Evolutionary conservation across 2,888 invertebrate species (phyloP).

Genomic region (Patella depressa): DNA sequence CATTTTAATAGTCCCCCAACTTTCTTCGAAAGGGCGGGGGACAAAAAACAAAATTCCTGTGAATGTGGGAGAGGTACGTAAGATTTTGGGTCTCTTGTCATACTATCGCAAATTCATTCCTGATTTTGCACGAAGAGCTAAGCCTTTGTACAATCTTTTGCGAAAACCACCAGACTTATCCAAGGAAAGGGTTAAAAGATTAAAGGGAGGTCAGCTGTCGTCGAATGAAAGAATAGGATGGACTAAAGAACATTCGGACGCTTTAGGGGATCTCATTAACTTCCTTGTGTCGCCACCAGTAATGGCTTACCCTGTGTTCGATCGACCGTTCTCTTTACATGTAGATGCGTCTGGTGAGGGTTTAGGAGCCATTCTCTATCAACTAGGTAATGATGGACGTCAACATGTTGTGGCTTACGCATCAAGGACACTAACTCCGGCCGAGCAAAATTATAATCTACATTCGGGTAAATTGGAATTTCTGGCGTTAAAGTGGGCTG

Average conservation of each 20-base stretch:
- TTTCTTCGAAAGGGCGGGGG: too few species aligned
- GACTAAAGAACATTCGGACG: not conserved
- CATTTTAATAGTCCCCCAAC: too few species aligned
- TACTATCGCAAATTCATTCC: constrained; percentile 20
- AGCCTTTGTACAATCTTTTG: not conserved
- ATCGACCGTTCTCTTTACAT: constrained; percentile 6
- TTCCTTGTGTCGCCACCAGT: not conserved
- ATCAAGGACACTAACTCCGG: constrained; percentile 11
- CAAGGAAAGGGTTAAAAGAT: not conserved
- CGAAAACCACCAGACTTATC: not conserved
- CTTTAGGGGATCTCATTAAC: not conserved
- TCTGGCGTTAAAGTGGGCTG: constrained; percentile 7
- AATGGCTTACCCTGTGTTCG: constrained; percentile 15
- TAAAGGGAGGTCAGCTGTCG: not conserved
- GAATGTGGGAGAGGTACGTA: not conserved
- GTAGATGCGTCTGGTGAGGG: constrained; percentile 13
- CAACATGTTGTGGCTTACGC: not conserved
- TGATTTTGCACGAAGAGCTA: constrained; percentile 19
- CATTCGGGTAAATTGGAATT: constrained; percentile 8
- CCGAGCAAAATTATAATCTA: constrained; percentile 13
- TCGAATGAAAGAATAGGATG: not conserved
- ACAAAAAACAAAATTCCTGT: constrained; percentile 1
- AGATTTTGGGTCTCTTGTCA: not conserved
- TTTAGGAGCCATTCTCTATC: constrained; percentile 14
- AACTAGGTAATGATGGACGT: not conserved